Percentiles rank a stretch among this genome's conserved stretches.
phyloP scores from a whole-genome alignment of 2,797 vertebrate genomes.

The Hemitrygon akajei region DNA sequence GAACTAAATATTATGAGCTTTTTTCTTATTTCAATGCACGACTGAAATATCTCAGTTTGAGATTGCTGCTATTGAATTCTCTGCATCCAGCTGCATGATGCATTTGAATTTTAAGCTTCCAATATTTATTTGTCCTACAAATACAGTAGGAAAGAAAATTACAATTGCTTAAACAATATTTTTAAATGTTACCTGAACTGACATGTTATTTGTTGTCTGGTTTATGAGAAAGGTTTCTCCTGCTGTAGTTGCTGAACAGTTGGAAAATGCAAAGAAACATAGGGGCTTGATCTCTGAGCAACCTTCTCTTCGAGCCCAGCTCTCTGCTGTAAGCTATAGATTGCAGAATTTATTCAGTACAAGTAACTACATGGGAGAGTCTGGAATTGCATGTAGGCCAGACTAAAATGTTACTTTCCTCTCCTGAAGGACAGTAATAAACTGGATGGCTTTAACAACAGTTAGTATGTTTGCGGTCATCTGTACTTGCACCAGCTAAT shows the following conservation, averaged over 20 bases:
- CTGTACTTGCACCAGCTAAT: too few relatives aligned
- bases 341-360: background rate
- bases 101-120: background rate
- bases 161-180: background rate
- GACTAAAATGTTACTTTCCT: too few relatives aligned
- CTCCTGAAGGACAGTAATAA: too few relatives aligned
- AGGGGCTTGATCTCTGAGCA: background rate
- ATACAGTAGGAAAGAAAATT: background rate
- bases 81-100: background rate
- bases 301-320: background rate
- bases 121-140: background rate
- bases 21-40: background rate
- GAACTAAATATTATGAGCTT: background rate
- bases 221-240: background rate
- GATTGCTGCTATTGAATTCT: background rate
- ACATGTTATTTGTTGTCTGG: background rate
- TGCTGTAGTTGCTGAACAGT: background rate
- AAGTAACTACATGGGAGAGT: background rate
- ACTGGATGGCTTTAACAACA: too few relatives aligned
- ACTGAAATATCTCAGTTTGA: background rate
- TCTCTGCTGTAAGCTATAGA: background rate
- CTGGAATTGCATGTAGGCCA: too few relatives aligned
- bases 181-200: background rate
- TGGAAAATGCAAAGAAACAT: background rate
- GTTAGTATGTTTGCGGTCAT: too few relatives aligned